Conservation (phyloP, 2,888 invertebrate genomes). For the Melanotus villosus region DNA sequence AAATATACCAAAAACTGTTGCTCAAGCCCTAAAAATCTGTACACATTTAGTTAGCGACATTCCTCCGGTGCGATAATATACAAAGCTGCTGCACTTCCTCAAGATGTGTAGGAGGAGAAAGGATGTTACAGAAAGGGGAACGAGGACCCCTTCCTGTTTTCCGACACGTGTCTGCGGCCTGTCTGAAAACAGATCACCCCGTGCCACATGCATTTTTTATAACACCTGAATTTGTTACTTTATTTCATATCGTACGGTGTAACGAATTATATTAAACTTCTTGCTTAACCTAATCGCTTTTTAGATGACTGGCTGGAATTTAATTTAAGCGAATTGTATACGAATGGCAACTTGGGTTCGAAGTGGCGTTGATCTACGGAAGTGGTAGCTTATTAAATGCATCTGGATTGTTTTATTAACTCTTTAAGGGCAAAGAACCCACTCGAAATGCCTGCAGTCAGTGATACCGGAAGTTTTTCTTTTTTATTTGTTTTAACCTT, state of each 20-base stretch:
- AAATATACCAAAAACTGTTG: not conserved
- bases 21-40: slow-evolving; percentile 35
- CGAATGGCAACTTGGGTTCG: too few species aligned
- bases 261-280: too few species aligned
- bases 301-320: too few species aligned
- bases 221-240: slow-evolving; percentile 34
- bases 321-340: too few species aligned
- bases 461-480: slow-evolving; percentile 40
- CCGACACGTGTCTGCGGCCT: slow-evolving; percentile 53
- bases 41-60: slow-evolving; percentile 42
- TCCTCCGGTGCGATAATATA: slow-evolving; percentile 53
- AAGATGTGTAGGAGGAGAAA: slow-evolving; percentile 48
- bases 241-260: not conserved
- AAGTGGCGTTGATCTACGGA: slow-evolving; percentile 23
- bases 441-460: slow-evolving; percentile 37
- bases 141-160: slow-evolving; percentile 56
- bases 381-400: slow-evolving; percentile 32
- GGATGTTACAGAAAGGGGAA: slow-evolving; percentile 53
- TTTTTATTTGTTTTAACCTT: slow-evolving; percentile 22
- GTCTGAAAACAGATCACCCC: slow-evolving; percentile 49
- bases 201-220: slow-evolving; percentile 45
- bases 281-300: too few species aligned
- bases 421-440: slow-evolving; percentile 48
- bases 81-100: slow-evolving; percentile 59
- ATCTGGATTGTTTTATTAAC: slow-evolving; percentile 49